Base-by-base conservation (phyloP, 2,888 invertebrate genomes). In the Epistrophe eligans region DNA sequence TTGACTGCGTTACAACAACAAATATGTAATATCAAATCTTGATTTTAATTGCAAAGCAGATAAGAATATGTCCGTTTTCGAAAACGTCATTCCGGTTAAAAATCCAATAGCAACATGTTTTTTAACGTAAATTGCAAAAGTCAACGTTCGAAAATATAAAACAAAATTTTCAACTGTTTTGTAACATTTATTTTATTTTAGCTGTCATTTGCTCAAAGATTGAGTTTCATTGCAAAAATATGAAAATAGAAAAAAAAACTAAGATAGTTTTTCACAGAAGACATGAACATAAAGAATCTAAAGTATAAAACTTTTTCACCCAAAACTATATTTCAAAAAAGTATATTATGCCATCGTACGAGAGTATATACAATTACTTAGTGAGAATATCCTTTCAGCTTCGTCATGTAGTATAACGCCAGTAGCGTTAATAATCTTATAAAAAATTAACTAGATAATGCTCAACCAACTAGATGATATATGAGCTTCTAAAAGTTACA, bases 401-500 rank as follows among this genome's bases (percentile, higher is more conserved):
- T 15, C 8, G 4, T 55, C 28, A 55, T 55, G 24, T 24, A 4
- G 3, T 52, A 35, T 17, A 35, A 40, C 24, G 17, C 43, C 13
- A 62, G 15, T 43, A 28, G 48, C 48, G 45, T 66, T 66, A 48
- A 66, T 66, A 66, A 66, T 48, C 32, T 66, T 48, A 66, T 66
- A 66, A 66, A 66, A 66, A 66, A 66, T 66, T 66, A 66, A 66
- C 45, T 66, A 35, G 45, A 67, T 67, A 52, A 66, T 66, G 67
- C 19, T 67, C 67, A 67, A 35, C 67, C 38, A 52, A 67, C 70
- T 38, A 43, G 38, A 79, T 79, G 73, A 79, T 72, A 73, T 67
- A 83, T 52, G 73, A 45, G 58, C 58, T 60, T 60, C 73, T 38
- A 38, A 73, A 73, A 79, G 83, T 79, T 73, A 73, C 66, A 79